Conservation (phyloP, 2,888 invertebrate species). For the Acleris laterana region DNA sequence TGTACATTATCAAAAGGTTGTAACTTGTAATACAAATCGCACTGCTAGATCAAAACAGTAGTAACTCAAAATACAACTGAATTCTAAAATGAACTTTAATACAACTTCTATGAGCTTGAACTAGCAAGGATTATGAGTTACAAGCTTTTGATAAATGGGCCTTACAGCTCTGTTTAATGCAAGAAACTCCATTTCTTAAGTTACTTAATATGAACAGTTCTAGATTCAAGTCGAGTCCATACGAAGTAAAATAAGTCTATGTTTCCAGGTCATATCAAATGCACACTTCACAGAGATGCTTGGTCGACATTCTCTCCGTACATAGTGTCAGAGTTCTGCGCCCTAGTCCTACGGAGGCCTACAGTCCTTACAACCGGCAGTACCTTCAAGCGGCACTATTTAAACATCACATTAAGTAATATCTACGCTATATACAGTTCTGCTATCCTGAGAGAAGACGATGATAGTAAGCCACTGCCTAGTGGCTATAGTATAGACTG, state of each 20-base stretch:
- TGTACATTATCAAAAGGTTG: too few species aligned
- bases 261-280: slow-evolving; percentile 71
- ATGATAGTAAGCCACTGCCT: slow-evolving; percentile 55
- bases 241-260: neutral
- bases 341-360: slow-evolving; percentile 68
- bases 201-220: too few species aligned
- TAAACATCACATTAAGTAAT: slow-evolving; percentile 76
- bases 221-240: neutral
- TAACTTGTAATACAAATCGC: too few species aligned
- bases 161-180: too few species aligned
- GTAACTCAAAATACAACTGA: too few species aligned
- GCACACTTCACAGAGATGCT: slow-evolving; percentile 78
- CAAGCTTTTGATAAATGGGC: neutral
- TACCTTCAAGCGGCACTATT: slow-evolving; percentile 74
- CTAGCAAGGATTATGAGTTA: too few species aligned
- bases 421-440: slow-evolving; percentile 73
- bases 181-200: too few species aligned
- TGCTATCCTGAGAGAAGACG: slow-evolving; percentile 52
- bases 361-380: slow-evolving; percentile 77
- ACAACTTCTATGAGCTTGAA: too few species aligned
- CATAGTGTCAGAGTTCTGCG: slow-evolving; percentile 71
- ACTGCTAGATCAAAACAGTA: too few species aligned
- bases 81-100: too few species aligned
- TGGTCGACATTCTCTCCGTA: slow-evolving; percentile 74
- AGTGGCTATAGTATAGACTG: slow-evolving; percentile 58